These are phyloP conservation scores for Octopus bimaculoides DNA, from an alignment of 1,140 invertebrate genomes.

Conservation along the genomic window DNA sequence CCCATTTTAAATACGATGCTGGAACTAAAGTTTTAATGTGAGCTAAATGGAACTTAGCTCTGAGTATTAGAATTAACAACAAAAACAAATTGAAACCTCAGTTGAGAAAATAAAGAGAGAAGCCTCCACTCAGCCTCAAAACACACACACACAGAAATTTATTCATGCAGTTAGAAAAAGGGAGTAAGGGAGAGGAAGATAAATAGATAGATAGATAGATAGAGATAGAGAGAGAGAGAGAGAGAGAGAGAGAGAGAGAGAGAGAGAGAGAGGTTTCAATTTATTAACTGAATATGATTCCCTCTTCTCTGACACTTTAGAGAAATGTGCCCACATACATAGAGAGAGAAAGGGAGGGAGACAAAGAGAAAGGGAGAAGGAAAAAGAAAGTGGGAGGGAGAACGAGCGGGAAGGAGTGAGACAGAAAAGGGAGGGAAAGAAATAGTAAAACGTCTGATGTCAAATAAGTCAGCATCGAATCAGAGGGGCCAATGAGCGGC, in stretches of 20 bases:
- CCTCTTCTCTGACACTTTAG: background rate
- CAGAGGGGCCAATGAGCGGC: no score
- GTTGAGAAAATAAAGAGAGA: no score
- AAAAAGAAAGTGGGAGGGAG: background rate
- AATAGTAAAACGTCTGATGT: background rate
- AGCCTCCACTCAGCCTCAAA: no score
- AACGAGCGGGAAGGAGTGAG: background rate
- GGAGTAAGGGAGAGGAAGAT: background rate
- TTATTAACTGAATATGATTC: no score
- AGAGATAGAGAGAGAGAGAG: background rate
- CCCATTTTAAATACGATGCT: no score
- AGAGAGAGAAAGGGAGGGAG: slow-evolving; percentile 5
- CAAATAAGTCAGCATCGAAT: background rate
- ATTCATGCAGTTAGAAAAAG: background rate
- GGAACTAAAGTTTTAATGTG: no score
- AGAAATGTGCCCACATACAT: background rate
- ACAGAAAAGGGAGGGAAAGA: background rate
- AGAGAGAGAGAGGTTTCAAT: background rate
- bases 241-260: background rate
- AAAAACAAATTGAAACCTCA: no score
- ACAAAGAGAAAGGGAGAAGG: background rate
- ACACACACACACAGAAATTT: no score
- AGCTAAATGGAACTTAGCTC: no score
- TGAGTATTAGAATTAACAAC: no score
- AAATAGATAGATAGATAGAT: background rate